Evolutionary conservation across 2,113 vertebrate species (phyloP), one percentile per base, ranked within the genome.

Genomic region (Neogale vison): DNA sequence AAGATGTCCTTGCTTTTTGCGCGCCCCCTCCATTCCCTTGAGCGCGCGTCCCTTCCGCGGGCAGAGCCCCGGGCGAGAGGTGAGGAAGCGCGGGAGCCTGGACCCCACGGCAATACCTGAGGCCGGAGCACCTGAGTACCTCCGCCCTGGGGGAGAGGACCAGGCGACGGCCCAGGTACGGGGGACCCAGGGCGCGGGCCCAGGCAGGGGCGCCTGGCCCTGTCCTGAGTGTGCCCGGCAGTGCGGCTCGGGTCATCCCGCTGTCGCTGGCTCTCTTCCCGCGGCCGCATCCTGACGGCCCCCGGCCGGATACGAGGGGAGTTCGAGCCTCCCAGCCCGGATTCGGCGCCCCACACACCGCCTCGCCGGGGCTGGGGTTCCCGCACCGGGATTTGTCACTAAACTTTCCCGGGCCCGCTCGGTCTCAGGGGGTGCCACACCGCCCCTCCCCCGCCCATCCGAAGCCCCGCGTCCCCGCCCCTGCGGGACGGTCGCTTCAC

Each of bases 361-460:
- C 92, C 59, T 17, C 0, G 36, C 80, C 7, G 17, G 34, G 36
- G 67, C 81, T 80, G 59, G 81, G 91, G 74, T 77, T 45, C 90
- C 72, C 15, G 31, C 93, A 85, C 82, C 93, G 29, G 45, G 71
- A 77, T 45, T 15, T 55, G 92, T n/a, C 96, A n/a, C 82, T 59
- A 97, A 98, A 98, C 97, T 98, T 98, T 98, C 72, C 95, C 24
- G 3, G 61, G 87, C n/a, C 29, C 97, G 86, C 52, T 61, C 47
- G 17, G 79, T 83, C 74, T 50, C 65, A 15, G 50, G 81, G 96
- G 96, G 74, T 26, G 74, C 84, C 72, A 1, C 1, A 18, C 26
- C 55, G 26, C 42, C 21, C 96, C 67, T 10, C n/a, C 34, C 36
- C 57, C 55, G 36, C 14, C 26, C 77, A 3, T 6, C 52, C 39